A percentile compares a stretch with the other conserved stretches of the same genome.
Conservation (phyloP, 2,113 vertebrate species). For the Lipophrys pholis region DNA sequence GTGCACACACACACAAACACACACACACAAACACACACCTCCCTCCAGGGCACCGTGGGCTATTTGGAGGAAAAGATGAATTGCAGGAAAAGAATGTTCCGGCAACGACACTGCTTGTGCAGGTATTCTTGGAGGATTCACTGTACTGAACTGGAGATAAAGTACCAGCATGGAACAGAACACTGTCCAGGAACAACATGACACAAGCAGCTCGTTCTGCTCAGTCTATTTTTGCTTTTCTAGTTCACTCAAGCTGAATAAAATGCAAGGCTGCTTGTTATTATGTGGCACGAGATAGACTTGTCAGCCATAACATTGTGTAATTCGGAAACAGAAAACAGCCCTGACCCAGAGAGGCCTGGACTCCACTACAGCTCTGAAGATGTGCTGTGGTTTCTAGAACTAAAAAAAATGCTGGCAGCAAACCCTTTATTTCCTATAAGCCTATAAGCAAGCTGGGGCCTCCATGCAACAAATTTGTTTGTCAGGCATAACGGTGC, state of each 20-base stretch:
- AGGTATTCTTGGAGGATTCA: slow-evolving; percentile 39
- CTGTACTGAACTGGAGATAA: slow-evolving; percentile 15
- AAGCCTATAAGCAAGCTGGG: too few species aligned
- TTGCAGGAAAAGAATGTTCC: slow-evolving; percentile 55
- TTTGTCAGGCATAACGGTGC: too few species aligned
- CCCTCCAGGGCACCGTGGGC: slow-evolving; percentile 65
- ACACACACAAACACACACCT: slow-evolving; percentile 17
- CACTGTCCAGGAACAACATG: not conserved
- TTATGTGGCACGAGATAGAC: not conserved
- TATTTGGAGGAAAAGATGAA: slow-evolving; percentile 66
- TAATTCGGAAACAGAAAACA: too few species aligned
- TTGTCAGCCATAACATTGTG: too few species aligned
- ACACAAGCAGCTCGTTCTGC: not conserved
- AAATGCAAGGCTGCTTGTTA: not conserved
- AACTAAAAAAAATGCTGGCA: too few species aligned
- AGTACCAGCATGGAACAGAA: not conserved
- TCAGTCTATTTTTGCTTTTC: not conserved
- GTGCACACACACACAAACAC: too few species aligned
- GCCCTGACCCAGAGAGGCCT: too few species aligned
- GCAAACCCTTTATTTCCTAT: too few species aligned
- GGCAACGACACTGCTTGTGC: slow-evolving; percentile 33
- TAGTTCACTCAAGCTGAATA: not conserved
- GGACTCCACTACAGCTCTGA: too few species aligned
- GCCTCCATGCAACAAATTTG: too few species aligned
- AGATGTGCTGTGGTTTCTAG: too few species aligned